Evolutionary conservation across 2,797 vertebrate species (phyloP), one percentile per base, ranked within the genome.

Genomic region (Champsocephalus gunnari): DNA sequence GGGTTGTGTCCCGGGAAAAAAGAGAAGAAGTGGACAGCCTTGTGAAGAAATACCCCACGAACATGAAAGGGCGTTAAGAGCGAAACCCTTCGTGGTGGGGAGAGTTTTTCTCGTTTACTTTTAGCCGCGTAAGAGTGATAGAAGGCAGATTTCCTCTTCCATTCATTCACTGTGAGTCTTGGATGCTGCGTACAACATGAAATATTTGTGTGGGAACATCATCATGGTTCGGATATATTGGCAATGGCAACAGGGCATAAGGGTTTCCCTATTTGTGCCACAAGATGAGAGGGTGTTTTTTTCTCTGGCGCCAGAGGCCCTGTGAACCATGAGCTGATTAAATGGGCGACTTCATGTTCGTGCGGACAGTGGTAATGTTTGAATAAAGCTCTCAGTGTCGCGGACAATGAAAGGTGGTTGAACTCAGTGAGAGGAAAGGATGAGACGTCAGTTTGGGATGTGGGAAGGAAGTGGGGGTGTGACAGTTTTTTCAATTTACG

Each of bases 171-270:
- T 93, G 92, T 93, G 89, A 80, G 91, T 93, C 77, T 93, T 95
- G 94, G 94, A 94, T 87, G 90, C 82, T 66, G 73, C 55, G n/a
- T 87, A 83, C 83, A 77, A 90, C 90, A 57, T 86, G 90, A 93
- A 92, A 93, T 93, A 93, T 95, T 94, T 94, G 88, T 94, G 90
- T 93, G 92, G 93, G 92, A 93, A 93, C 90, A 93, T 93, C 93
- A 94, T 91, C 89, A 80, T 44, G 88, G 80, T 78, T 87, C 16
- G 60, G 61, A 89, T 87, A 89, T 92, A 94, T 94, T 95, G 93
- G 92, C 83, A 72, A 87, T 92, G 93, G 92, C 90, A 92, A 87
- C 48, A 3, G 80, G 80, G 90, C 83, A 93, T 93, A 93, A 93
- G 92, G 91, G 92, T 84, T 93, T 92, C 90, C 91, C 92, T 94